Base-by-base conservation (phyloP, 2,113 vertebrate genomes). In the Alethe diademata region DNA sequence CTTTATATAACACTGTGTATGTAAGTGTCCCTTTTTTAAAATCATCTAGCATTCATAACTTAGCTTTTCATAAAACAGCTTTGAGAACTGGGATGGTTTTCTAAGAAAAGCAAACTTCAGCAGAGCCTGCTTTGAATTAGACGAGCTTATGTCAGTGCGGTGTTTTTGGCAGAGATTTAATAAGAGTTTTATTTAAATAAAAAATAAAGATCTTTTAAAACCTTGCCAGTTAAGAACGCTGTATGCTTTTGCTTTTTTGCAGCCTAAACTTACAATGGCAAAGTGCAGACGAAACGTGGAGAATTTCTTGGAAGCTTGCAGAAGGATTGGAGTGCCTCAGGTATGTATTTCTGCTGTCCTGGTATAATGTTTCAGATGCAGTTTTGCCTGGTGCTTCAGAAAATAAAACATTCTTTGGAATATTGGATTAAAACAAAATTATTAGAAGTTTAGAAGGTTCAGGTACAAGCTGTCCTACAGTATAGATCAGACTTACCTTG, bases 201-300 rank as follows among this genome's bases (percentile, higher is more conserved):
- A 89, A 76, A 65, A 28, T 33, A 14, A 62, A 91, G n/a, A 33
- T 31, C 26, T 80, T 78, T 79, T 78, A 35, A 81, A 90, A 48
- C 45, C n/a, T 57, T 90, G 28, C 70, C 85, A 94, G 13, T 91
- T 78, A 86, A 95, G 45, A 70, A 66, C 35, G 18, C 65, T 48
- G 25, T 48, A 12, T 95, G 65, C 54, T 47, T 73, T 93, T 93
- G 43, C 69, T 86, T 83, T 71, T 76, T 91, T 96, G 38, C 94
- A 99, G 99, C 99, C 99, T 93, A 99, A 99, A 97, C 98, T 99
- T 95, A 99, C 99, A n/a, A 99, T 99, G 98, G 99, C 99, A 72
- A 99, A 99, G 94, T 99, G 99, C 98, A 98, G 99, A 64, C 97
- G 99, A 58, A 99, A 99, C 0, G 99, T 99, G 76, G 99, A 99